These are phyloP conservation scores for Aphidoletes aphidimyza DNA, from an alignment of 2,888 invertebrate species.

Conservation along the genomic window DNA sequence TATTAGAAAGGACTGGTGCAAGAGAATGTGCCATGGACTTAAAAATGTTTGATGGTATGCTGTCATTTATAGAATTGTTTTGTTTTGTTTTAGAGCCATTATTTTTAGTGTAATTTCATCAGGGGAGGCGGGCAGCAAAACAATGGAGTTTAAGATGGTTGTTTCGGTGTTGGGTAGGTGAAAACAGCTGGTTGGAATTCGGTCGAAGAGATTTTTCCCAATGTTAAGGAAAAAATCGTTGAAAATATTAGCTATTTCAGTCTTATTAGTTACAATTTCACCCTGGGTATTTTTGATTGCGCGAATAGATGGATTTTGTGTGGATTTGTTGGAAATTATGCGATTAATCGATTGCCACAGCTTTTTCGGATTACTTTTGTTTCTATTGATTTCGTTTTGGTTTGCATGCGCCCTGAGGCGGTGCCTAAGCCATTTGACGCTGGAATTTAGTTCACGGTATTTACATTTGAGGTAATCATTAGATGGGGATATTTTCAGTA, in stretches of 20 bases:
- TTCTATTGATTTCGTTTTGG: background rate
- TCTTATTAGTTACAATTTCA: background rate
- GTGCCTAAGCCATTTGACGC: too few species aligned
- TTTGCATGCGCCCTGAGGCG: background rate
- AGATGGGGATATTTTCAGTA: background rate
- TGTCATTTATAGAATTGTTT: background rate
- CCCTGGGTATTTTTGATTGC: background rate
- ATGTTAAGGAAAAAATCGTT: background rate
- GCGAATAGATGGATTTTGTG: background rate
- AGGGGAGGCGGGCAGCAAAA: background rate
- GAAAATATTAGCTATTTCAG: background rate
- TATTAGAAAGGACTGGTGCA: background rate
- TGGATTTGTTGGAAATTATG: background rate
- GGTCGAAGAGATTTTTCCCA: background rate
- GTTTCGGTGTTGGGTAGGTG: background rate
- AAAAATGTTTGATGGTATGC: background rate
- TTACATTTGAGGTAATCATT: background rate
- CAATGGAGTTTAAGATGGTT: background rate
- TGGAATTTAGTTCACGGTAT: too few species aligned
- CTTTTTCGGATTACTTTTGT: background rate
- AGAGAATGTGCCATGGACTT: background rate
- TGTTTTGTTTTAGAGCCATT: background rate
- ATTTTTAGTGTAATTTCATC: background rate
- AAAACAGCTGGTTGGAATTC: background rate
- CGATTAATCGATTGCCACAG: background rate